Base-by-base conservation (phyloP, 2,888 invertebrate species). In the Laothoe populi region DNA sequence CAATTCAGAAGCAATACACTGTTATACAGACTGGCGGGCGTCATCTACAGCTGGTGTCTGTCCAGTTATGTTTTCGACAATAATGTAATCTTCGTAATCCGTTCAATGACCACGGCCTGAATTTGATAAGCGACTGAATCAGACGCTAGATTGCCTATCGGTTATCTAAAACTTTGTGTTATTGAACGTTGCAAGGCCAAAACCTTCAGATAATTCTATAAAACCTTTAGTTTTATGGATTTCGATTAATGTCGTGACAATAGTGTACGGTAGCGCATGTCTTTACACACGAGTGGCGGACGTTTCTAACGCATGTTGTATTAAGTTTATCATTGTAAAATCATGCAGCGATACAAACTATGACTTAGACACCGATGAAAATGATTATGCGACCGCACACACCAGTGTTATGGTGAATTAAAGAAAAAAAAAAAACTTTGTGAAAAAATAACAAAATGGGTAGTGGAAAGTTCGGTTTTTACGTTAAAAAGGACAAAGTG, bases 151-250 rank as follows among this genome's bases (percentile, higher is more conserved):
- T 90, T 90, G 87, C 78, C 78, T 80, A 84, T 82, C 76, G 84
- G 86, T 86, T 92, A 92, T 86, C 86, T 77, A 53, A 53, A 53
- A 79, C 69, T 57, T 75, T 66, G 69, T 84, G 92, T 88, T 87
- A 90, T 87, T 86, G 88, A 91, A 91, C 90, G 81, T 70, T 68
- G 71, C 90, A 92, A 92, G 92, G 92, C 87, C 85, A 84, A 83
- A 85, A 78, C 81, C 86, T 86, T 74, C 73, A 84, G 85, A 88
- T 88, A 88, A 82, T 86, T 86, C 82, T 88, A 90, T 89, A 91
- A 88, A 90, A 88, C 89, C 89, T 89, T 89, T 85, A 87, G 86
- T 88, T 83, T 87, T 86, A 87, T 85, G 75, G 78, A 89, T 88
- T 86, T 75, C 83, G 77, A 82, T 82, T 88, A 86, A 89, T 87